These are phyloP conservation scores for Leptopilina clavipes DNA, from an alignment of 1,140 invertebrate species.

Conservation along the genomic window DNA sequence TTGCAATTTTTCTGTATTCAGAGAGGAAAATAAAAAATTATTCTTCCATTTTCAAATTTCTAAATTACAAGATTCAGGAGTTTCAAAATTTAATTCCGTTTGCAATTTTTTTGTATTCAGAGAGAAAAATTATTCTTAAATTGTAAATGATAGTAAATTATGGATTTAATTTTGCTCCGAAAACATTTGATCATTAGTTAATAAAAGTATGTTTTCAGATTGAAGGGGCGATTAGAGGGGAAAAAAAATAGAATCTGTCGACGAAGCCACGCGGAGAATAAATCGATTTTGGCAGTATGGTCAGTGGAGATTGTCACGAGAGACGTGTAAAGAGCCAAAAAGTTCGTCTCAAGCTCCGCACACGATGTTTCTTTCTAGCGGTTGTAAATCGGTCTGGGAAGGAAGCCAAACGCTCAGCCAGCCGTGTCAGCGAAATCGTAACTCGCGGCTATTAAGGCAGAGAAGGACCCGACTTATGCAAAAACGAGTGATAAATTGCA, in stretches of 20 bases:
- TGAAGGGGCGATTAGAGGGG: not conserved
- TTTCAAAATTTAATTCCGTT: too few relatives aligned
- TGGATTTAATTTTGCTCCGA: too few relatives aligned
- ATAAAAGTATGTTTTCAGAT: too few relatives aligned
- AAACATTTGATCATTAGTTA: too few relatives aligned
- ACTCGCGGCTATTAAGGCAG: constrained; percentile 56
- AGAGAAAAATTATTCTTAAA: too few relatives aligned
- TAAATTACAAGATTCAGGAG: too few relatives aligned
- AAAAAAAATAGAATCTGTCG: not conserved
- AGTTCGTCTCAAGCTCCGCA: constrained; percentile 35
- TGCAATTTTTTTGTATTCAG: too few relatives aligned
- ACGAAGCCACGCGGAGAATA: not conserved
- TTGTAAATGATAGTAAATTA: too few relatives aligned
- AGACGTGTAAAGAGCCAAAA: constrained; percentile 54
- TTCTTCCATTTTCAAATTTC: too few relatives aligned
- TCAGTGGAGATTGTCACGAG: constrained; percentile 49
- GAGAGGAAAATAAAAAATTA: too few relatives aligned
- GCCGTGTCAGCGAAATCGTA: constrained; percentile 68
- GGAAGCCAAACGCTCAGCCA: constrained; percentile 67
- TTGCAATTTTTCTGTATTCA: too few relatives aligned
- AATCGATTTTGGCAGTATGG: constrained; percentile 47
- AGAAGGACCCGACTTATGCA: constrained; percentile 43
- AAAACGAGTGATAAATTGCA: constrained; percentile 46
- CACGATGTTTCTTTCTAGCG: constrained; percentile 43
- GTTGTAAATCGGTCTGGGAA: constrained; percentile 70